Conservation (phyloP, 2,797 vertebrate genomes). For the Schizopygopsis malacanthus region DNA sequence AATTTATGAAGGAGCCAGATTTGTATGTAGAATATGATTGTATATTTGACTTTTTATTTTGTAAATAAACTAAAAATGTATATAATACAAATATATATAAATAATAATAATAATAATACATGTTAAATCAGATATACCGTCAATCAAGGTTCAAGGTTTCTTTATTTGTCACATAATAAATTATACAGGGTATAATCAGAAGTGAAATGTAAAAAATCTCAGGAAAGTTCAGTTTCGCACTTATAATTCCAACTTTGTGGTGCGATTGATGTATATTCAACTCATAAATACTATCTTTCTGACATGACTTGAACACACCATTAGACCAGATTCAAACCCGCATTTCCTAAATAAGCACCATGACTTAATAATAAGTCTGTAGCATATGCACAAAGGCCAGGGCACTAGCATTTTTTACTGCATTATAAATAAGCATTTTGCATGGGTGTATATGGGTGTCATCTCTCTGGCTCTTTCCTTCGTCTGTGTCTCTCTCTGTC, state of each 20-base stretch:
- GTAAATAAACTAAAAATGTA: no score
- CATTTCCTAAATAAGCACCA: not conserved
- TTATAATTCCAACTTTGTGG: not conserved
- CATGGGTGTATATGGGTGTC: slow-evolving; percentile 2
- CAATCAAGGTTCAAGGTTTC: no score
- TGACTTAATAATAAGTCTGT: no score
- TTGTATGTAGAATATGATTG: no score
- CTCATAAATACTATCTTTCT: not conserved
- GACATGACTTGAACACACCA: not conserved
- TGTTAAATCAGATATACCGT: no score
- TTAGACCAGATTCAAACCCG: not conserved
- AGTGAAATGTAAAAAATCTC: no score
- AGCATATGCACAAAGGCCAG: not conserved
- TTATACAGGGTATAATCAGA: no score
- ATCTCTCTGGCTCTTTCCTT: not conserved
- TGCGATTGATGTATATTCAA: not conserved
- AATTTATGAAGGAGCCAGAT: no score
- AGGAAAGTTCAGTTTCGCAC: not conserved
- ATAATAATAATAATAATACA: not conserved
- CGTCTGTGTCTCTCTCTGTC: slow-evolving; percentile 24
- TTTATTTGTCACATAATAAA: no score
- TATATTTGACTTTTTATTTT: no score
- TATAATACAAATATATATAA: no score
- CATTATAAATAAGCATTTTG: slow-evolving; percentile 17
- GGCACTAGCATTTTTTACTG: not conserved